These are phyloP conservation scores for Minunthozetes semirufus DNA, from an alignment of 2,888 invertebrate species.

Conservation along the genomic window DNA sequence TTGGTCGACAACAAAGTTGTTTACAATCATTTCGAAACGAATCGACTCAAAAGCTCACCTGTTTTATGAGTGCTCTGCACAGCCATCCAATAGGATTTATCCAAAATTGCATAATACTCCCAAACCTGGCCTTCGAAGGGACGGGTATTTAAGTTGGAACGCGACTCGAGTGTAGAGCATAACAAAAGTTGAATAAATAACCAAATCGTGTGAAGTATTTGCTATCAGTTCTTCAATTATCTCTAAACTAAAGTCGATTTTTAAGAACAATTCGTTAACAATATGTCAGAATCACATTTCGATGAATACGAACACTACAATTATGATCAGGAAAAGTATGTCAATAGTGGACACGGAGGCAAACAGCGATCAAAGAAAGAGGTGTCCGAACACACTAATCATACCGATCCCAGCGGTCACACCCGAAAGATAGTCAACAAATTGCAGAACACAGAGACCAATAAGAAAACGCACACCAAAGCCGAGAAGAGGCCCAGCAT, in stretches of 20 bases:
- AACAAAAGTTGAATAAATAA: neutral
- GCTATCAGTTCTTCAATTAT: neutral
- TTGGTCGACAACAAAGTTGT: neutral
- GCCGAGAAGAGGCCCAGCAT: constrained; percentile 5
- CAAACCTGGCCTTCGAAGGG: neutral
- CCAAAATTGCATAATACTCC: neutral
- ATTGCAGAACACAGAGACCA: constrained; percentile 57
- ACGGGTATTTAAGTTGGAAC: neutral
- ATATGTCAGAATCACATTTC: constrained; percentile 41
- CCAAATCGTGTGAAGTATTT: too few species aligned
- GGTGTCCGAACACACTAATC: constrained; percentile 78
- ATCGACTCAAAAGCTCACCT: constrained; percentile 10
- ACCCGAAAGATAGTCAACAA: constrained; percentile 83
- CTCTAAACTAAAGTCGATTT: neutral
- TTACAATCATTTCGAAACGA: neutral
- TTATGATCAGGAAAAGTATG: constrained; percentile 83
- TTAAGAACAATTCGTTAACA: neutral
- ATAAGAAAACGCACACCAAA: constrained; percentile 33
- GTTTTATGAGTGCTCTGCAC: neutral
- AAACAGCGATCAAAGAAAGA: constrained; percentile 85
- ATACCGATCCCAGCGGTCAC: constrained; percentile 85
- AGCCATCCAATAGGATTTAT: neutral
- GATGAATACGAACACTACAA: constrained; percentile 81
- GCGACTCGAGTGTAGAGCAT: neutral
- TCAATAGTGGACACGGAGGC: constrained; percentile 77